A percentile compares a stretch with the other conserved stretches of the same genome.
Evolutionary conservation across 2,113 vertebrate genomes (phyloP).

Genomic region (Cyanoliseus patagonus): DNA sequence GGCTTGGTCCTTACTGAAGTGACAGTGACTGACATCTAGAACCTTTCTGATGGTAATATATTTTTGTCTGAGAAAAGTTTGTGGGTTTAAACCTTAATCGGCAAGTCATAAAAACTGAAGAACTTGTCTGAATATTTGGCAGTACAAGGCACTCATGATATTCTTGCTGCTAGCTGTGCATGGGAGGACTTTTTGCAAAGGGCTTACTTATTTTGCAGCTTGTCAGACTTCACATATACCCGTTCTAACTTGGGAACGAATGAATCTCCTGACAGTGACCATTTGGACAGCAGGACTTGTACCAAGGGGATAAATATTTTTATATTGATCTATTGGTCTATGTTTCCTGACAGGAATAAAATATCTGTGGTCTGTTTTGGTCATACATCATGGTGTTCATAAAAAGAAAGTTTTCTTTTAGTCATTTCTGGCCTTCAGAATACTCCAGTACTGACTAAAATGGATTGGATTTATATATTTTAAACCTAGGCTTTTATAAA

Average conservation of each 20-base stretch:
- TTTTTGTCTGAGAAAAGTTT: background rate
- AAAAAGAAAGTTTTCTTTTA: background rate
- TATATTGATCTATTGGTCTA: no score
- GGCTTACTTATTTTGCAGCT: background rate
- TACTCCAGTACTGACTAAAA: background rate
- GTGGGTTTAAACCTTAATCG: background rate
- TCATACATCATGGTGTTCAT: background rate
- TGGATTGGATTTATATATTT: background rate
- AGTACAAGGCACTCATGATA: background rate
- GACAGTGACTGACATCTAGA: background rate
- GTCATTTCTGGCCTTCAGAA: background rate
- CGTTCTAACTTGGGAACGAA: background rate
- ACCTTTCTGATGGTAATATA: background rate
- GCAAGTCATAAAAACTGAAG: background rate
- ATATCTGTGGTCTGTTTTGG: background rate
- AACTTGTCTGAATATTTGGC: background rate
- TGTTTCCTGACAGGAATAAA: no score
- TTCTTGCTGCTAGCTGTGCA: background rate
- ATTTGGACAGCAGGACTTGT: background rate
- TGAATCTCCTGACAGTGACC: background rate
- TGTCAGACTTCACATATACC: background rate
- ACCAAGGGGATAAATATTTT: background rate
- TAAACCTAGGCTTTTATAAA: background rate
- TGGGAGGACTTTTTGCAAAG: background rate
- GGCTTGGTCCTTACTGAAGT: background rate